Conservation (phyloP, 2,797 vertebrate genomes). For the Scomberomorus guttatus region DNA sequence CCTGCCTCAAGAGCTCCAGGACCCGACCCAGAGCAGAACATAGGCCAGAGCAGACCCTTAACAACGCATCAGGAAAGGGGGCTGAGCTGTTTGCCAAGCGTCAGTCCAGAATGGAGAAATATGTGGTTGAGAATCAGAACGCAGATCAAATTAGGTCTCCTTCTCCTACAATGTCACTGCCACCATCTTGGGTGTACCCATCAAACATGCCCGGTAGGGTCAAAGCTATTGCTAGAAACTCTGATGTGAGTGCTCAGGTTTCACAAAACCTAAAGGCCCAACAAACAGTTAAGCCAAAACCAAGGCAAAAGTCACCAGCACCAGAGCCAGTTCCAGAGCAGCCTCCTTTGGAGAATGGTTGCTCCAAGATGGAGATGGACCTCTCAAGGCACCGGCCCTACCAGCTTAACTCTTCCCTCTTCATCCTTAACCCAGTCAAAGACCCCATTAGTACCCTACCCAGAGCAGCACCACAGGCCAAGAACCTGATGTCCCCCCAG, state of each 20-base stretch:
- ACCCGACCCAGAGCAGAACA: constrained; percentile 88
- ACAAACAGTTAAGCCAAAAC: constrained; percentile 84
- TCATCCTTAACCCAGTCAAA: constrained; percentile 92
- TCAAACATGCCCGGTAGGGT: constrained; percentile 88
- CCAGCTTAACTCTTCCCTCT: constrained; percentile 93
- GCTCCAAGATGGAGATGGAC: constrained; percentile 92
- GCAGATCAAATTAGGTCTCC: constrained; percentile 86
- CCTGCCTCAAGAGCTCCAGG: constrained; percentile 93
- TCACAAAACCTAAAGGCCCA: constrained; percentile 85
- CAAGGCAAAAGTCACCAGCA: constrained; percentile 58
- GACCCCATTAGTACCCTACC: constrained; percentile 86
- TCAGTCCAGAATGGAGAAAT: constrained; percentile 97
- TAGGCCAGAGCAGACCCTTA: constrained; percentile 91
- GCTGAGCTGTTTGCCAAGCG: constrained; percentile 95
- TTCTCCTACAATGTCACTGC: constrained; percentile 96
- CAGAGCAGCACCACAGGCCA: constrained; percentile 88
- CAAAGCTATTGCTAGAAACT: constrained; percentile 88
- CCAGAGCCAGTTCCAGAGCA: constrained; percentile 74
- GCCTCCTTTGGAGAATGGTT: constrained; percentile 87
- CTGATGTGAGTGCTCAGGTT: constrained; percentile 87
- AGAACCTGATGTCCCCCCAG: constrained; percentile 78
- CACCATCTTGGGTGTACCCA: constrained; percentile 96
- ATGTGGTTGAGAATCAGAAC: constrained; percentile 88
- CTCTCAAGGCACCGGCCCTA: constrained; percentile 92
- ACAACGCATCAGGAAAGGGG: constrained; percentile 93